Percentiles rank a stretch among this genome's conserved stretches.
phyloP scores from a whole-genome alignment of 2,113 vertebrate species.

The Channa maculata region DNA sequence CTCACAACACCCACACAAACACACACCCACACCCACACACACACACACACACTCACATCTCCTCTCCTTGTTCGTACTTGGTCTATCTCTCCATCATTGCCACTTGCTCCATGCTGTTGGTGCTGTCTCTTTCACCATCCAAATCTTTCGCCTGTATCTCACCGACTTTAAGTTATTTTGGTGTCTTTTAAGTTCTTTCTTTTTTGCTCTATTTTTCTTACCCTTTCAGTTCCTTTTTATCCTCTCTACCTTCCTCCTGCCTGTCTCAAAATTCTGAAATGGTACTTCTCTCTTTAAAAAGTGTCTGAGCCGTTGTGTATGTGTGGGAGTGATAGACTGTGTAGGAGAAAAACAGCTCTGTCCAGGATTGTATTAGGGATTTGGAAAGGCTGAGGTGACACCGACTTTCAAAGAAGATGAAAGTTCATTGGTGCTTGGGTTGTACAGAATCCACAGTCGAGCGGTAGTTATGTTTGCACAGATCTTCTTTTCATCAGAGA shows the following conservation, averaged over 20 bases:
- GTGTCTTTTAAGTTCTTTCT: neutral
- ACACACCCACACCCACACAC: conserved; percentile 7
- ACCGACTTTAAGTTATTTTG: conserved; percentile 9
- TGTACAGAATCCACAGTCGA: neutral
- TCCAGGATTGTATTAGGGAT: conserved; percentile 22
- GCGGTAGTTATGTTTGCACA: neutral
- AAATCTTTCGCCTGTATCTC: conserved; percentile 9
- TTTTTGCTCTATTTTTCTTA: conserved; percentile 9
- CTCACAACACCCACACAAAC: conserved; percentile 14
- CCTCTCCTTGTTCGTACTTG: conserved; percentile 5
- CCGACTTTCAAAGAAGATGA: conserved; percentile 12
- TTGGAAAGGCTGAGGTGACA: conserved; percentile 38
- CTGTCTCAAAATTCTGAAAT: conserved; percentile 20
- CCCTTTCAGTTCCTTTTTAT: conserved; percentile 7
- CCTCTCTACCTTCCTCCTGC: neutral
- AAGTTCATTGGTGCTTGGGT: conserved; percentile 1
- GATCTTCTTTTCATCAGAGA: conserved; percentile 32
- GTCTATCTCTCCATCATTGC: conserved; percentile 32
- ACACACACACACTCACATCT: conserved; percentile 7
- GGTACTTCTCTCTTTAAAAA: conserved; percentile 10
- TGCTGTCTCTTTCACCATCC: conserved; percentile 24
- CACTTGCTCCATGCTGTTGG: conserved; percentile 7
- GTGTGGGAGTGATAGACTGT: conserved; percentile 12
- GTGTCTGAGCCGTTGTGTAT: conserved; percentile 16
- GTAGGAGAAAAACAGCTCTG: conserved; percentile 16